Percentiles rank a stretch among this genome's conserved stretches.
Evolutionary conservation across 2,113 vertebrate genomes (phyloP).

Genomic region (Mystacornis crossleyi): DNA sequence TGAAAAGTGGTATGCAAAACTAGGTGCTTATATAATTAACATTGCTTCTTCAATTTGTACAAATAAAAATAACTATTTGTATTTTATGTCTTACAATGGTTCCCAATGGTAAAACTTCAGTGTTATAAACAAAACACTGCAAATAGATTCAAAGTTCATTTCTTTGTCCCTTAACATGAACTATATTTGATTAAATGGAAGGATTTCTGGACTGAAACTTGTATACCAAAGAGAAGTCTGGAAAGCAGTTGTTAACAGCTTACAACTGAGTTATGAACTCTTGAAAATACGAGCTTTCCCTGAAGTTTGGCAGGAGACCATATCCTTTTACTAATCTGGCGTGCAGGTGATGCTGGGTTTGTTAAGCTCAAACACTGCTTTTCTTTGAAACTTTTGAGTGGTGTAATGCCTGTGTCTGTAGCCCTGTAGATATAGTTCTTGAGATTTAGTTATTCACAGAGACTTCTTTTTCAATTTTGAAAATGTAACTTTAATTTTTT

Average conservation of each 20-base stretch:
- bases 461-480: background rate
- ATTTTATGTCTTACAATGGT: background rate
- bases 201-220: background rate
- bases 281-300: background rate
- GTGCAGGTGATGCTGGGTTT: background rate
- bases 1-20: background rate
- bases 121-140: background rate
- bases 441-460: background rate
- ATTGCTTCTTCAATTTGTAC: background rate
- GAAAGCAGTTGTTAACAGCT: constrained; percentile 3
- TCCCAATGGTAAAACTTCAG: background rate
- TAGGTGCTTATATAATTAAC: background rate
- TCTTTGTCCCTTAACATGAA: background rate
- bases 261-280: background rate
- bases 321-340: background rate
- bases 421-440: background rate
- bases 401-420: background rate
- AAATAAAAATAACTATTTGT: background rate
- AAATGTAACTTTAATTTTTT: background rate
- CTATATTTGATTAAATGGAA: background rate
- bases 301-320: background rate
- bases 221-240: background rate
- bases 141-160: background rate
- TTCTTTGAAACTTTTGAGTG: background rate
- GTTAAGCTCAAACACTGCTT: background rate